Base-by-base conservation (phyloP, 2,797 vertebrate genomes). In the Oreochromis grahami region DNA sequence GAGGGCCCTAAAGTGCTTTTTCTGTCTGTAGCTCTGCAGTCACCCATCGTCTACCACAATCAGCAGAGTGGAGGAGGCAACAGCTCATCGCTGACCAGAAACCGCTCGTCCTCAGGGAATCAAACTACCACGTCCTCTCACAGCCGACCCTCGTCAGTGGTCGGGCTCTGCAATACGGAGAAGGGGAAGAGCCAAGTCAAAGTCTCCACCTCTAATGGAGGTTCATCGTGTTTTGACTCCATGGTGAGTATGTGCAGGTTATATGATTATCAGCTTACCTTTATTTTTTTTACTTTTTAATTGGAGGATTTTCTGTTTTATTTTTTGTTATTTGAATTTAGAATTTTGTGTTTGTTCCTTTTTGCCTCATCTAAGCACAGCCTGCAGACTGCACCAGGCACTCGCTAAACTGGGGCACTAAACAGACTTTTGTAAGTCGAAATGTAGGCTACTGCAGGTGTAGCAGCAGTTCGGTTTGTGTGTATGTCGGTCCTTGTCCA, bases 21-120 rank as follows among this genome's bases (percentile, higher is more conserved):
- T 74, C 7, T 5, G 1, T 81, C 8, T 86, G 24, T 3, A 99
- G 99, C 98, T 7, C 97, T 99, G 1, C 98, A 98, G 96, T 99
- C 97, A 8, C 99, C 99, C 65, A 99, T 99, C 8, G 97, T 98
- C 92, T 98, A 99, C 91, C 98, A 99, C 79, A 97, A 98, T 93
- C 98, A 98, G 89, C 97, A 97, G 86, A 91, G 92, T 17, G 96
- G 91, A 58, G 95, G 95, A 1, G 79, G 89, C 7, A 43, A 88
- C 79, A 92, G 93, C 84, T 96, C 97, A 0, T 96, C 98, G 11
- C 94, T 97, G 43, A 97, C 96, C 94, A 97, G 97, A 82, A 96
- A 97, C 80, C 97, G 97, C 94, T 97, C 91, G 29, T 70, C 56
- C 52, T 97, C 92, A 88, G 97, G 93, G 91, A 97, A 90, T 92